These are phyloP conservation scores for Mythimna albipuncta DNA, from an alignment of 2,888 invertebrate genomes.

Conservation along the genomic window DNA sequence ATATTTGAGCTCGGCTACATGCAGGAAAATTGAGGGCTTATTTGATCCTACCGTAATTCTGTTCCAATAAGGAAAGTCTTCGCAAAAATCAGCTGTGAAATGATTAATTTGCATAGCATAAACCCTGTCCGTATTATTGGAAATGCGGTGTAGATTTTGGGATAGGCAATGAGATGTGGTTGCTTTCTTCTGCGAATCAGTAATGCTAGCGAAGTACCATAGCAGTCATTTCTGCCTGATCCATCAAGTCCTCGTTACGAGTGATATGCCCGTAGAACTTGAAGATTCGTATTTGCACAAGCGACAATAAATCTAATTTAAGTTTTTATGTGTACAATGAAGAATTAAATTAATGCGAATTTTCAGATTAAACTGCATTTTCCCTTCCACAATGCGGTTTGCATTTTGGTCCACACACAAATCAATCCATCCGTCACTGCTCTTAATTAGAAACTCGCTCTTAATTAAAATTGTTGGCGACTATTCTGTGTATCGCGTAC, in stretches of 20 bases:
- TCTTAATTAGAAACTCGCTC: conserved; percentile 10
- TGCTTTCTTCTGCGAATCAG: no score
- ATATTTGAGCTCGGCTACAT: conserved; percentile 23
- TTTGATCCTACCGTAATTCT: conserved; percentile 3
- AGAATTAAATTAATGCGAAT: not conserved
- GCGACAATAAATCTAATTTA: no score
- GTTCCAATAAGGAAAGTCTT: not conserved
- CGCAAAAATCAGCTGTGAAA: not conserved
- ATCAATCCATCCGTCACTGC: not conserved
- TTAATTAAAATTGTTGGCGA: conserved; percentile 15
- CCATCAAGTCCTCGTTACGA: no score
- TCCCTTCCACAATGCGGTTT: not conserved
- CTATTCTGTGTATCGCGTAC: not conserved
- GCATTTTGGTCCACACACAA: conserved; percentile 1
- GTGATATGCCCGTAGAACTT: no score
- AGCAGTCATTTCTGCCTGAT: no score
- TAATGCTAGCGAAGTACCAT: no score
- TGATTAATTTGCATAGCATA: not conserved
- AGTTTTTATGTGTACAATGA: no score
- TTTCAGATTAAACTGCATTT: not conserved
- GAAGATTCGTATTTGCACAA: no score
- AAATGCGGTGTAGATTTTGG: no score
- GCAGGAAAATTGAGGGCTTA: not conserved
- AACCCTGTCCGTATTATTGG: no score
- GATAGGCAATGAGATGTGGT: no score